These are phyloP conservation scores for Holothuria scabra DNA, from an alignment of 53 echinoderm and acorn worm species.

Conservation along the genomic window DNA sequence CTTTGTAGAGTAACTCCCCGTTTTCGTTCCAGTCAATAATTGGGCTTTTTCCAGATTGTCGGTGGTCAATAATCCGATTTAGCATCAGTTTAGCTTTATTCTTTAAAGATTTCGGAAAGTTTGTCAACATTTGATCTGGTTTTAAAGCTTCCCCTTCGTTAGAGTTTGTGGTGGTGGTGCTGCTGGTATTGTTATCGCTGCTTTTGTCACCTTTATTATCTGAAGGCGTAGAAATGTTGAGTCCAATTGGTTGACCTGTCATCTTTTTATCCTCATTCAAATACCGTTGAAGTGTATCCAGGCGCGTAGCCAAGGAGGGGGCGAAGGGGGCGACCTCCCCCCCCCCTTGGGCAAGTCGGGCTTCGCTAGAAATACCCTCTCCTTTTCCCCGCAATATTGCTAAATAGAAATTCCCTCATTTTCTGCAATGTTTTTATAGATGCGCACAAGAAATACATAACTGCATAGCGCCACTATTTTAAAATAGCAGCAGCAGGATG, in stretches of 20 bases:
- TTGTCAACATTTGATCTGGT: neutral
- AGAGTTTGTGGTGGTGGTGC: neutral
- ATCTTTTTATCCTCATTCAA: slow-evolving; percentile 9
- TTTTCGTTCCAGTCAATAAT: neutral
- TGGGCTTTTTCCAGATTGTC: neutral
- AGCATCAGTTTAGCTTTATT: slow-evolving; percentile 4
- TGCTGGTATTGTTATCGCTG: too few species aligned
- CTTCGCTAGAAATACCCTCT: too few species aligned
- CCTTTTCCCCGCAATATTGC: too few species aligned
- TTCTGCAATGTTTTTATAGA: too few species aligned
- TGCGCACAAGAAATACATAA: too few species aligned
- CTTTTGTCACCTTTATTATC: neutral
- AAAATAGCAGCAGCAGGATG: too few species aligned
- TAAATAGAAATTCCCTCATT: too few species aligned
- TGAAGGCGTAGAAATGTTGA: neutral
- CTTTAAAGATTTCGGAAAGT: slow-evolving; percentile 2
- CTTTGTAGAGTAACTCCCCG: slow-evolving; percentile 1
- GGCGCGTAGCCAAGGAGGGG: too few species aligned
- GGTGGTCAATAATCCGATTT: neutral
- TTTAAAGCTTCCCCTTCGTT: neutral
- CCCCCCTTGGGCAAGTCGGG: too few species aligned
- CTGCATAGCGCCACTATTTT: too few species aligned
- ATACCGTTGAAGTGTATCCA: slow-evolving; percentile 51
- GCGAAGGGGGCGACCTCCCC: too few species aligned
- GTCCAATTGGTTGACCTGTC: too few species aligned